Evolutionary conservation across 1,140 invertebrate genomes (phyloP).

Genomic region (Adoxophyes honmai): DNA sequence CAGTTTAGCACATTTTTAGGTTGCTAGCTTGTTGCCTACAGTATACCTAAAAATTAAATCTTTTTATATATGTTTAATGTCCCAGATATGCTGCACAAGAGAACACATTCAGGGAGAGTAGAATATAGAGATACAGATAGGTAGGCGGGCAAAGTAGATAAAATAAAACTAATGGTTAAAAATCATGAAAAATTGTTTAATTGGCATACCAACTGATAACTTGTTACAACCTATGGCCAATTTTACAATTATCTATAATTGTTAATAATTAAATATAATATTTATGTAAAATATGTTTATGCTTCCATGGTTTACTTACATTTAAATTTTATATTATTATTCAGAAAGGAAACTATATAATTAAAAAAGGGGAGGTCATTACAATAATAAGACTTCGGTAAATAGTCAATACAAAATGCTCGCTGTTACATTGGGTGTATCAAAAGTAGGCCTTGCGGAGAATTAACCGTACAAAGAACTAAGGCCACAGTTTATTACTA

Average conservation of each 20-base stretch:
- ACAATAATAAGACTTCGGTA: conserved; percentile 62
- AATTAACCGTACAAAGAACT: conserved; percentile 46
- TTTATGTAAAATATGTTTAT: conserved; percentile 76
- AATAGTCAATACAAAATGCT: conserved; percentile 58
- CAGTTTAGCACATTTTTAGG: too few species aligned
- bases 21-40: too few species aligned
- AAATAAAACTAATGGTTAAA: conserved; percentile 69
- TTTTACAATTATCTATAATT: conserved; percentile 76
- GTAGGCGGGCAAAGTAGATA: too few species aligned
- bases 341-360: conserved; percentile 62
- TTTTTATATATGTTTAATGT: too few species aligned
- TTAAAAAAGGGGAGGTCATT: too few species aligned
- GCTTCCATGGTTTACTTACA: conserved; percentile 74
- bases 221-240: conserved; percentile 76
- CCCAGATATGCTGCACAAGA: too few species aligned
- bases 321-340: conserved; percentile 74
- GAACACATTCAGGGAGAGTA: too few species aligned
- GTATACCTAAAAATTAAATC: too few species aligned
- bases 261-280: conserved; percentile 77
- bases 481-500: conserved; percentile 74
- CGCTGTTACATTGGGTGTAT: conserved; percentile 30
- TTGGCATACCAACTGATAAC: conserved; percentile 75
- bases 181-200: conserved; percentile 77
- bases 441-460: conserved; percentile 23
- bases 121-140: too few species aligned